Conservation (phyloP, 2,113 vertebrate genomes). For the Apodemus speciosus region DNA sequence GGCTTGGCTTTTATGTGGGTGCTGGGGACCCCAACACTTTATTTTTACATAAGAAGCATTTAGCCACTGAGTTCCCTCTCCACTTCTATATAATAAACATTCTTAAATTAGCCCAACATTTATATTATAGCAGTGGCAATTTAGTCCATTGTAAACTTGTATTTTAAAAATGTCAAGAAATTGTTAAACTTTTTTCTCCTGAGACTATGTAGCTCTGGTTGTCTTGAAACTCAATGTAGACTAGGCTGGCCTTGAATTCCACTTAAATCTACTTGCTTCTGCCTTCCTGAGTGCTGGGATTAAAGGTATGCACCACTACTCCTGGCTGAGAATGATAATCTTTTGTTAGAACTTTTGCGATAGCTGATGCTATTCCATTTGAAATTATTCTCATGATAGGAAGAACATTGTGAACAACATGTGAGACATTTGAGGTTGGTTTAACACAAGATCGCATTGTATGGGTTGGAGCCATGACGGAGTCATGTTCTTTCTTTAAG, state of each 20-base stretch:
- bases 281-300: neutral
- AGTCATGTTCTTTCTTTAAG: slow-evolving; percentile 82
- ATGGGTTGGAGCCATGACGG: slow-evolving; percentile 54
- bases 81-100: neutral
- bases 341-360: slow-evolving; percentile 33
- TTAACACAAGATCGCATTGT: slow-evolving; percentile 63
- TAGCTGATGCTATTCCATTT: slow-evolving; percentile 38
- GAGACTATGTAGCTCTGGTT: neutral
- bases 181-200: neutral
- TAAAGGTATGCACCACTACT: neutral
- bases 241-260: neutral
- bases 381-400: slow-evolving; percentile 52
- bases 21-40: neutral
- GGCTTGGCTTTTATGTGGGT: neutral
- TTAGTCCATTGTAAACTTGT: neutral
- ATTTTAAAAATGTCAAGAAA: slow-evolving; percentile 56
- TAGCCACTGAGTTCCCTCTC: neutral
- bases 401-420: slow-evolving; percentile 41
- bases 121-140: slow-evolving; percentile 36
- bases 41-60: neutral
- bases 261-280: neutral
- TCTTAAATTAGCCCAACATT: slow-evolving; percentile 34
- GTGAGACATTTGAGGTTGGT: slow-evolving; percentile 57
- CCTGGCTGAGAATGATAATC: neutral
- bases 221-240: neutral